phyloP scores from a whole-genome alignment of 2,113 vertebrate genomes.

The Pomatostomus ruficeps region DNA sequence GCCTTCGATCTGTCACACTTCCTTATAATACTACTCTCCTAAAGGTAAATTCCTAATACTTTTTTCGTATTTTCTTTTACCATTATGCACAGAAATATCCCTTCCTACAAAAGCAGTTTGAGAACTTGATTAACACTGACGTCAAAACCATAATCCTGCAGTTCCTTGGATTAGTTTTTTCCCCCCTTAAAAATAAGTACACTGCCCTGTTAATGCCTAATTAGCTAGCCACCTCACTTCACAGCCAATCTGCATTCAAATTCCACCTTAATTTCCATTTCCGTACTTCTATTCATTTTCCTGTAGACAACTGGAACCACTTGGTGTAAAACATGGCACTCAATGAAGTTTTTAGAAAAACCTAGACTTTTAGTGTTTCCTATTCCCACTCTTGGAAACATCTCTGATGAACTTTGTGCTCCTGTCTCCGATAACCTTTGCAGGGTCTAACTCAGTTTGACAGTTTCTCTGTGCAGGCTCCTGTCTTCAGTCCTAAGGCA shows the following conservation, averaged over 20 bases:
- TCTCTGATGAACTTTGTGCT: background rate
- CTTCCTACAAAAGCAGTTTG: background rate
- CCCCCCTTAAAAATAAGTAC: background rate
- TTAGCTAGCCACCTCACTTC: background rate
- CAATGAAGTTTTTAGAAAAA: background rate
- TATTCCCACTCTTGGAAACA: background rate
- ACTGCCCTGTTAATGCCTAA: background rate
- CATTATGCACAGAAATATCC: background rate
- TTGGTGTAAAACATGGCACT: background rate
- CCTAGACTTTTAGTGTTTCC: background rate
- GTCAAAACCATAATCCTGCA: conserved; percentile 1
- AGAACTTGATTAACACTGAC: background rate
- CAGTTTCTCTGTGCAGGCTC: background rate
- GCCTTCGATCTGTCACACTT: background rate
- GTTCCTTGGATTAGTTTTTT: background rate
- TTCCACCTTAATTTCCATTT: background rate
- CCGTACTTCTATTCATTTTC: background rate
- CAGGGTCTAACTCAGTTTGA: background rate
- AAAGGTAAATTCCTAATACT: background rate
- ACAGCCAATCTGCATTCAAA: background rate
- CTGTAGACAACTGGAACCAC: background rate
- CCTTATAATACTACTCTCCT: background rate
- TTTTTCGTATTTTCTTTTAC: background rate
- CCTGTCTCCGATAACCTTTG: background rate
- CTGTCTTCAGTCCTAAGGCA: background rate